A percentile compares a stretch with the other conserved stretches of the same genome.
Evolutionary conservation across 1,140 invertebrate genomes (phyloP).

Genomic region (Drosophila busckii): DNA sequence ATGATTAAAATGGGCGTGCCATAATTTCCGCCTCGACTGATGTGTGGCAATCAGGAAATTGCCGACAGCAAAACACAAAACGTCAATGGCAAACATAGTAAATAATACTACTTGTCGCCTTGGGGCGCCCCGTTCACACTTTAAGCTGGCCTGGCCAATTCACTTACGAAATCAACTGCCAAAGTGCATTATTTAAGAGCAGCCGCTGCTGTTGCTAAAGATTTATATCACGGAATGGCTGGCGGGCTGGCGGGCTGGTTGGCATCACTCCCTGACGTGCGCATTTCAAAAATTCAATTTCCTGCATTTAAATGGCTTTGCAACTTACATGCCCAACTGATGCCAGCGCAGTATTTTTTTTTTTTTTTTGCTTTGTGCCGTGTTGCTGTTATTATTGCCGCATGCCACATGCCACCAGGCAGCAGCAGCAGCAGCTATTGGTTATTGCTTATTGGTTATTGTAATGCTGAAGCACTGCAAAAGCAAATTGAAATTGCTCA

Average conservation of each 20-base stretch:
- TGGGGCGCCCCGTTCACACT: slow-evolving; percentile 1
- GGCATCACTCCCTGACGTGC: slow-evolving; percentile 20
- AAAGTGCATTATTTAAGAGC: too few species aligned
- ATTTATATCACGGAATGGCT: slow-evolving; percentile 22
- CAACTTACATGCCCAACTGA: slow-evolving; percentile 35
- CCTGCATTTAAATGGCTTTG: slow-evolving; percentile 69
- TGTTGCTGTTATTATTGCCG: slow-evolving; percentile 16
- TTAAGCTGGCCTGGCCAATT: background rate
- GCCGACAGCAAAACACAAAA: slow-evolving; percentile 12
- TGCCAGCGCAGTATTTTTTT: too few species aligned
- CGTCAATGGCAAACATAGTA: slow-evolving; percentile 17
- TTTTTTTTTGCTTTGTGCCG: too few species aligned
- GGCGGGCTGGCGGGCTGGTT: background rate
- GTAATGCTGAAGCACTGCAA: slow-evolving; percentile 16
- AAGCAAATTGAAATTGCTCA: slow-evolving; percentile 8
- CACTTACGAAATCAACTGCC: too few species aligned
- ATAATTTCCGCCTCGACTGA: slow-evolving; percentile 56
- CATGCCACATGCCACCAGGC: too few species aligned
- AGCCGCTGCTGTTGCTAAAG: too few species aligned
- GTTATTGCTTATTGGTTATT: slow-evolving; percentile 27
- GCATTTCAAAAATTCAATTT: slow-evolving; percentile 60
- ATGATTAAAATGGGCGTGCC: slow-evolving; percentile 75
- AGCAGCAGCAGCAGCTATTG: too few species aligned
- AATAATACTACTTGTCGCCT: slow-evolving; percentile 14
- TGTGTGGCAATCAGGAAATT: slow-evolving; percentile 59